Base-by-base conservation (phyloP, 1,140 invertebrate genomes). In the Drosophila parvula region DNA sequence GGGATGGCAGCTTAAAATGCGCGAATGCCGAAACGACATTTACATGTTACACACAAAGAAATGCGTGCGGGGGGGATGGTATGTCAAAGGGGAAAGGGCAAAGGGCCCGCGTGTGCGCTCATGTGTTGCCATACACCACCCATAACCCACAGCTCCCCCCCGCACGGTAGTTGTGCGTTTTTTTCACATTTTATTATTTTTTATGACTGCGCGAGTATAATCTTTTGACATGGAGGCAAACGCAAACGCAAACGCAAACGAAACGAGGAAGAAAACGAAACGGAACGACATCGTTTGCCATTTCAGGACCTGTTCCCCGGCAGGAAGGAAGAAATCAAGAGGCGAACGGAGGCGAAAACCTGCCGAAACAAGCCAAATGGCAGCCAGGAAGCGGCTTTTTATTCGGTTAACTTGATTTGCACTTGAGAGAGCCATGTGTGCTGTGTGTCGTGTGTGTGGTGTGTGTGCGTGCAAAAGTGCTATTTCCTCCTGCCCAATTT, bases 171-270 rank as follows among this genome's bases (percentile, higher is more conserved):
- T 69, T 74, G 80, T 71, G 73, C 64, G 74, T 74, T 74, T 68
- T 67, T 82, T 81, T 79, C 84, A 86, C 83, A 86, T 86, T 88
- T 88, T 88, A 88, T 88, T 88, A 88, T 88, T 89, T 88, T 88
- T 88, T 88, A 88, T 88, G 84, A 89, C 78, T 85, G 78, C 65
- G 73, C 81, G 74, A 86, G 60, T 59, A 77, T 75, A 79, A 78
- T 78, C 75, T 78, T 77, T 75, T 74, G 67, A 56, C 51, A 69
- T 57, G 44, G 48, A 55, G 51, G 61, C 47, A 60, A 32, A 48
- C 8, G 38, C 36, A 68, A 38, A 12, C 53, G 55, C 53, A 53
- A 22, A 7, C 58, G 56, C 67, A 65, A 64, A 67, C 40, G 70
- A 74, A 74, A 74, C 69, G 69, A 41, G 67, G 56, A 77, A 60